These are phyloP conservation scores for Cavia aperea DNA, from an alignment of 2,113 vertebrate species.

Conservation along the genomic window DNA sequence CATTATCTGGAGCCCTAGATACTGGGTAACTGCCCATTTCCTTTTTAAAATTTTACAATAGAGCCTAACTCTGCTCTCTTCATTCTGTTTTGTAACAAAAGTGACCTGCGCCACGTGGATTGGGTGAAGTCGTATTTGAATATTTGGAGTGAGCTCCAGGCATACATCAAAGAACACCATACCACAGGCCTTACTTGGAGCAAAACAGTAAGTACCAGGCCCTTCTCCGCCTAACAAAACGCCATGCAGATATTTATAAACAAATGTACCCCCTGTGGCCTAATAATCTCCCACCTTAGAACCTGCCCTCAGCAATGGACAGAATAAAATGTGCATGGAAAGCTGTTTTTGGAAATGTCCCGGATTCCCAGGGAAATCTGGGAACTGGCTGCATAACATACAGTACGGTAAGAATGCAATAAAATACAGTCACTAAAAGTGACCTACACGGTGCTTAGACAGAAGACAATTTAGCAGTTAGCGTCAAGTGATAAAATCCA, in stretches of 20 bases:
- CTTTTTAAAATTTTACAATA: background rate
- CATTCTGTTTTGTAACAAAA: conserved; percentile 66
- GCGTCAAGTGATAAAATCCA: background rate
- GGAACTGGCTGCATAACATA: background rate
- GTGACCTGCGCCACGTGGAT: conserved; percentile 90
- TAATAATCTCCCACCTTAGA: background rate
- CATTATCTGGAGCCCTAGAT: background rate
- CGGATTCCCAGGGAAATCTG: background rate
- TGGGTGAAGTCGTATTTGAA: conserved; percentile 95
- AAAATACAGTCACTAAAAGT: background rate
- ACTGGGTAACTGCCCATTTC: background rate
- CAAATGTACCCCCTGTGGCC: background rate
- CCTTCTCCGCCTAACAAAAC: background rate
- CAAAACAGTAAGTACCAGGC: conserved; percentile 84
- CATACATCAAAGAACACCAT: conserved; percentile 93
- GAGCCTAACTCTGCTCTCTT: conserved; percentile 29
- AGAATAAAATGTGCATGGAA: background rate
- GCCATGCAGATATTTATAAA: background rate
- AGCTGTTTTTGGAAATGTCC: background rate
- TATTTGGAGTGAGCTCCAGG: conserved; percentile 94
- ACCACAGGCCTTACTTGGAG: conserved; percentile 92
- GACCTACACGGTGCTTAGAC: background rate
- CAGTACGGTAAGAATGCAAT: background rate
- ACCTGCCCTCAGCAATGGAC: background rate
- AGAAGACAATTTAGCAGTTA: background rate